phyloP scores from a whole-genome alignment of 30 jellyfish, hydroid and myxozoan species.

The Rhopilema esculentum region DNA sequence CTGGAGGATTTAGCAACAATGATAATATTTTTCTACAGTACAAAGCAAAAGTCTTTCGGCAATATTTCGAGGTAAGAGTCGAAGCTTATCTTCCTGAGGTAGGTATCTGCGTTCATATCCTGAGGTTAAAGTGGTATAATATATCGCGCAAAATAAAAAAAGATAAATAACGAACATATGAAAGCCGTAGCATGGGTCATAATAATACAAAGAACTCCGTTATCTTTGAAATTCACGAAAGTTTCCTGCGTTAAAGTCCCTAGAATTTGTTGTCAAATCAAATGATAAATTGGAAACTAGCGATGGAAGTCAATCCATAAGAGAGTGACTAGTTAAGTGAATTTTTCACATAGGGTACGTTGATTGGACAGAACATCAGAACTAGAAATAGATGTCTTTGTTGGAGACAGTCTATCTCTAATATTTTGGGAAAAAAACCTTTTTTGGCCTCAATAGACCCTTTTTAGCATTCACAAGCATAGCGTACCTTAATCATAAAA shows the following conservation, averaged over 20 bases:
- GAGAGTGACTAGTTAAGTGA: no score
- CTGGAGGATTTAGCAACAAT: conserved; percentile 33
- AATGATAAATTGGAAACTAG: not conserved
- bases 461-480: no score
- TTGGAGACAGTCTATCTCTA: no score
- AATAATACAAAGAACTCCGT: not conserved
- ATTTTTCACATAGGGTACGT: no score
- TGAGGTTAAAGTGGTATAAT: not conserved
- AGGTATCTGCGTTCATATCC: conserved; percentile 19
- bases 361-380: no score
- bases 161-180: not conserved
- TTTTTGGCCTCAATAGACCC: no score
- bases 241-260: not conserved
- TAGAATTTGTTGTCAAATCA: not conserved
- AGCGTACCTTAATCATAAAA: no score
- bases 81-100: conserved; percentile 22
- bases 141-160: not conserved
- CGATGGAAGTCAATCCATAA: no score
- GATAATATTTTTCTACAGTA: conserved; percentile 15
- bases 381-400: no score
- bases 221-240: not conserved
- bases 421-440: no score
- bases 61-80: conserved; percentile 8
- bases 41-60: conserved; percentile 36
- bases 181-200: not conserved